phyloP scores from a whole-genome alignment of 1,140 invertebrate genomes.

The Palaemon carinicauda region DNA sequence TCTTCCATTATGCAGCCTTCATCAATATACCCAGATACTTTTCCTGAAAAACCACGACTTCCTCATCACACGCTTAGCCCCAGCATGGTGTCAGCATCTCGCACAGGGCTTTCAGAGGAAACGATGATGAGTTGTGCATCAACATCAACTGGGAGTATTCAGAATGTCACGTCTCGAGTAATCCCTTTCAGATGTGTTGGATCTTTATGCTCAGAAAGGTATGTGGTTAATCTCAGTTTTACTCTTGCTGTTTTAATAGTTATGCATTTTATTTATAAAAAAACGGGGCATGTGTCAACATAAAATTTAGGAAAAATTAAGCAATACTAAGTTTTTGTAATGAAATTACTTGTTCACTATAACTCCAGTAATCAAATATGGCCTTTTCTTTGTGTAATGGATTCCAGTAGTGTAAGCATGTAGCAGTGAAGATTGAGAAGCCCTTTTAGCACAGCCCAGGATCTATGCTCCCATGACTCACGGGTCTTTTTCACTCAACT shows the following conservation, averaged over 20 bases:
- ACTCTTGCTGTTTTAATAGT: neutral
- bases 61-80: slow-evolving; percentile 29
- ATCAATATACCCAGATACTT: neutral
- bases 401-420: no score
- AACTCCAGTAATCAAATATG: no score
- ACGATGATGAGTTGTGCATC: neutral
- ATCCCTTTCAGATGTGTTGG: slow-evolving; percentile 13
- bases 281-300: no score
- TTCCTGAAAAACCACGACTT: neutral
- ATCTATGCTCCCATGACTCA: no score
- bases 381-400: no score
- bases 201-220: slow-evolving; percentile 22
- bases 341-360: no score
- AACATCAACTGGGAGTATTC: neutral
- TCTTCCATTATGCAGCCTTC: no score
- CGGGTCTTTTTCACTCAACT: no score
- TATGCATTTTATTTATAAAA: neutral
- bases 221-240: neutral
- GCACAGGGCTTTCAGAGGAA: neutral
- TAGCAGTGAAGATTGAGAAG: no score
- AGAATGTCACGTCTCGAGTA: neutral
- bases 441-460: no score
- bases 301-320: no score
- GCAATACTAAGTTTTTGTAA: no score
- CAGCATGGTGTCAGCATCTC: neutral